Evolutionary conservation across 2,113 vertebrate species (phyloP).

Genomic region (Ophthalmolycus amberensis): DNA sequence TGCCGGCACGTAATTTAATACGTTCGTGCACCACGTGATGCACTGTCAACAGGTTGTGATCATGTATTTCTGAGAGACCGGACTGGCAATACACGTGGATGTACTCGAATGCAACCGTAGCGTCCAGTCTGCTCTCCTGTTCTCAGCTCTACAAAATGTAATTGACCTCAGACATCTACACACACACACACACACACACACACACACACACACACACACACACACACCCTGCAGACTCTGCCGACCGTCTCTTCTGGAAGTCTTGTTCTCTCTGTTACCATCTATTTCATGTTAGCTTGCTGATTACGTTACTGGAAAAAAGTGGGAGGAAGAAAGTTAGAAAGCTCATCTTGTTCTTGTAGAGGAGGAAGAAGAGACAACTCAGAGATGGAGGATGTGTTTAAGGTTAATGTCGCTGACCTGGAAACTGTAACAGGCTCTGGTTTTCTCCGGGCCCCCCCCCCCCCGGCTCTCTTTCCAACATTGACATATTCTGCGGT

Average conservation of each 20-base stretch:
- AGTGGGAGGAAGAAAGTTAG: not conserved
- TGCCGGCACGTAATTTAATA: no score
- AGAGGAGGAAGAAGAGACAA: conserved; percentile 10
- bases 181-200: not conserved
- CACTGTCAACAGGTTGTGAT: no score
- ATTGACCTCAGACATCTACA: conserved; percentile 10
- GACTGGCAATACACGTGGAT: not conserved
- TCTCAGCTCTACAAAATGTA: conserved; percentile 5
- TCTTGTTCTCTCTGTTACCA: not conserved
- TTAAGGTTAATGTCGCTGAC: conserved; percentile 49
- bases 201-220: no score
- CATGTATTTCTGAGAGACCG: no score
- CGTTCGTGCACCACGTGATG: no score
- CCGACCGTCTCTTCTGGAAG: not conserved
- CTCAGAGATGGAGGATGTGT: conserved; percentile 30
- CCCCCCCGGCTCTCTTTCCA: conserved; percentile 7
- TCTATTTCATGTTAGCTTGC: conserved; percentile 1
- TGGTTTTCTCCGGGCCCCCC: not conserved
- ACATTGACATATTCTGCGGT: conserved; percentile 16
- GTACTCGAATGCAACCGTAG: not conserved
- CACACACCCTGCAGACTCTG: not conserved
- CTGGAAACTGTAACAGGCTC: conserved; percentile 32
- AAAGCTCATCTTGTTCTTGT: conserved; percentile 15
- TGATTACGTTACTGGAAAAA: conserved; percentile 28
- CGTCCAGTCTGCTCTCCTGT: not conserved